Evolutionary conservation across 2,113 vertebrate genomes (phyloP).

Genomic region (Nymphicus hollandicus): DNA sequence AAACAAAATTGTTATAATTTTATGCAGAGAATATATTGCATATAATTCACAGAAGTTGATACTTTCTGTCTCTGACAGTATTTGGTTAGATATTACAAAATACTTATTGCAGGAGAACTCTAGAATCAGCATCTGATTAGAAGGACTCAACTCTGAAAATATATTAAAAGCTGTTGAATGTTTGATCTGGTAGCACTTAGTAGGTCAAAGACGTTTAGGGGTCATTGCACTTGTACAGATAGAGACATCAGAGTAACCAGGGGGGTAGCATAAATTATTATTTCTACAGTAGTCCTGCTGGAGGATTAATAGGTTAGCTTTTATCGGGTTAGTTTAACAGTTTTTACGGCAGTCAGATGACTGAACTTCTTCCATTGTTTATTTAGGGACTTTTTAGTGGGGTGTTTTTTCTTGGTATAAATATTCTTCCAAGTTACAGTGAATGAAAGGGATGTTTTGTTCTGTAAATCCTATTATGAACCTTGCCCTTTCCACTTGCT

Average conservation of each 20-base stretch:
- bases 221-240: conserved; percentile 48
- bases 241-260: conserved; percentile 16
- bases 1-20: not conserved
- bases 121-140: conserved; percentile 8
- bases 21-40: not conserved
- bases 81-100: not conserved
- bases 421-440: not conserved
- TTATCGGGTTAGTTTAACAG: conserved; percentile 42
- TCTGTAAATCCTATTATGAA: conserved; percentile 25
- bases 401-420: not conserved
- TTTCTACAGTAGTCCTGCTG: conserved; percentile 41
- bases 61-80: not conserved
- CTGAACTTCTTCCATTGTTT: conserved; percentile 10
- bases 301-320: conserved; percentile 58
- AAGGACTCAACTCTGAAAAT: not conserved
- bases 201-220: conserved; percentile 47
- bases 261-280: conserved; percentile 45
- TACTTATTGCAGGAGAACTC: not conserved
- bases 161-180: conserved; percentile 11
- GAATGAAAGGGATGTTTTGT: conserved; percentile 35
- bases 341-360: conserved; percentile 14
- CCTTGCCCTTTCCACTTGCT: not conserved
- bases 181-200: conserved; percentile 55
- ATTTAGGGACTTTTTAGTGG: not conserved
- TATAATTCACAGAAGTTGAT: not conserved